A percentile compares a stretch with the other conserved stretches of the same genome.
Evolutionary conservation across 2,797 vertebrate genomes (phyloP).

Genomic region (Muraenolepis orangiensis): DNA sequence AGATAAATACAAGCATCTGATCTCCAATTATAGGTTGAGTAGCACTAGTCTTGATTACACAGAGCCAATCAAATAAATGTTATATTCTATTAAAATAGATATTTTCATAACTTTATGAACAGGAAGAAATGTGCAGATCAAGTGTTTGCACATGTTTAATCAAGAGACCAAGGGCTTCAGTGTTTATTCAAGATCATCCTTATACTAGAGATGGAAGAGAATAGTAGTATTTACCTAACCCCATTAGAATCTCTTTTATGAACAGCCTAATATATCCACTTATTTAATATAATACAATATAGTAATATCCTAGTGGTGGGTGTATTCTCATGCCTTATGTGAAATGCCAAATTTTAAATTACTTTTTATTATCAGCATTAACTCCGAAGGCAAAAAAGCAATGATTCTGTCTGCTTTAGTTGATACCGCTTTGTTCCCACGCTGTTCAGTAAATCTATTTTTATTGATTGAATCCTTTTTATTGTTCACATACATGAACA

Average conservation of each 20-base stretch:
- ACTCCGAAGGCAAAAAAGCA: neutral
- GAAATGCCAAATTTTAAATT: neutral
- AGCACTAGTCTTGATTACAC: neutral
- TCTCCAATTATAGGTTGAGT: neutral
- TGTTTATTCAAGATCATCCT: constrained; percentile 14
- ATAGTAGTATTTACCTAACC: neutral
- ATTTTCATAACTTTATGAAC: neutral
- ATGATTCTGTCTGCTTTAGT: neutral
- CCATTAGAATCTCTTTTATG: neutral
- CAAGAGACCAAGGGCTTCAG: neutral
- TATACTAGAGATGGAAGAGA: constrained; percentile 4
- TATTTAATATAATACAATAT: no score
- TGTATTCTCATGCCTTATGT: neutral
- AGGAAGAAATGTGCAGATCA: neutral
- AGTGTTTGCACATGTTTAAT: no score
- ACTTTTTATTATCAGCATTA: neutral
- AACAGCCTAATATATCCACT: neutral
- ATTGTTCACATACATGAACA: neutral
- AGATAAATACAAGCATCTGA: neutral
- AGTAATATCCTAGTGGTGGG: neutral
- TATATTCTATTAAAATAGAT: neutral
- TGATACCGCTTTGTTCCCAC: no score
- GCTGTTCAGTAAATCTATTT: no score
- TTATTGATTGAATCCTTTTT: no score
- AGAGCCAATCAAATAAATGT: neutral